Evolutionary conservation across 2,113 vertebrate species (phyloP).

Genomic region (Pterocles burchelli): DNA sequence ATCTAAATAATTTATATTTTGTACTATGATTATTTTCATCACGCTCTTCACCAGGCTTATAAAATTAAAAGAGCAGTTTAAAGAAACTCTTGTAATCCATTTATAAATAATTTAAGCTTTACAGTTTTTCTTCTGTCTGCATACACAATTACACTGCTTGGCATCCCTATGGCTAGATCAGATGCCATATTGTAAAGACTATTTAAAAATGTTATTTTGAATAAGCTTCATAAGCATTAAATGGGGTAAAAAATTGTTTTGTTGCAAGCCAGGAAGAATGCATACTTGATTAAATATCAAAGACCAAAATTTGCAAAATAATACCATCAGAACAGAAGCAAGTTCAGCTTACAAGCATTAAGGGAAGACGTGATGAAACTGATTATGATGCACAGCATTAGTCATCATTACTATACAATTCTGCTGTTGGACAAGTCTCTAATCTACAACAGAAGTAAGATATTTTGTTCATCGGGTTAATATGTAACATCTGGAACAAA

Average conservation of each 20-base stretch:
- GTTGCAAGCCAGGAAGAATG: neutral
- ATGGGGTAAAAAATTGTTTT: neutral
- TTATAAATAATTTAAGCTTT: conserved; percentile 51
- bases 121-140: neutral
- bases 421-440: neutral
- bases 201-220: neutral
- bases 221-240: conserved; percentile 18
- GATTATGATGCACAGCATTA: neutral
- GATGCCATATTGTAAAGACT: neutral
- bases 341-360: conserved; percentile 10
- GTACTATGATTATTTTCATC: neutral
- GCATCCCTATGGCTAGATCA: neutral
- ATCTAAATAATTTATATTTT: conserved; percentile 5
- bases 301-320: conserved; percentile 37
- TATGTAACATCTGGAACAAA: conserved; percentile 32
- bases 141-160: conserved; percentile 14
- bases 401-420: neutral
- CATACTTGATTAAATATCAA: conserved; percentile 40
- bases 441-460: neutral
- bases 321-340: conserved; percentile 7
- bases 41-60: neutral
- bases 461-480: neutral
- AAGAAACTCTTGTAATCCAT: conserved; percentile 32
- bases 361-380: conserved; percentile 45
- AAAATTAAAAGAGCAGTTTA: conserved; percentile 35